Conservation (phyloP, 2,797 vertebrate species). For the Lacerta agilis region DNA sequence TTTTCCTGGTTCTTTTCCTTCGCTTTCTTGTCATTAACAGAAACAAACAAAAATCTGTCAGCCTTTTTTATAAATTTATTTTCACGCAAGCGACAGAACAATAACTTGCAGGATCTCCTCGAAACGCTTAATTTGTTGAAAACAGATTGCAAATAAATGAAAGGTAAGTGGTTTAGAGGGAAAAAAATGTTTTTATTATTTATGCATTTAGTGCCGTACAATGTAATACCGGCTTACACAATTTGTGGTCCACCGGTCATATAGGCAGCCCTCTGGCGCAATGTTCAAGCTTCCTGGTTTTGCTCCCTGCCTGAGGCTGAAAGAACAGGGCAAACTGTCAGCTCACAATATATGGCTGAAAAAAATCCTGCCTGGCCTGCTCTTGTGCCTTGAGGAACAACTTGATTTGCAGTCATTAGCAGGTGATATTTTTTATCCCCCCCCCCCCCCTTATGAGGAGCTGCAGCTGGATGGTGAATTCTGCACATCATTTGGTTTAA, state of each 20-base stretch:
- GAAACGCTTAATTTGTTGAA: background rate
- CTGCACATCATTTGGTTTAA: background rate
- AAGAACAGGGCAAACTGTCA: background rate
- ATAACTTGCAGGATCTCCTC: background rate
- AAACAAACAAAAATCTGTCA: too few relatives aligned
- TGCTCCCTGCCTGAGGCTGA: background rate
- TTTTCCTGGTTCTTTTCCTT: background rate
- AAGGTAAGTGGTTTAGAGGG: conserved; percentile 10
- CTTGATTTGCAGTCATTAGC: background rate
- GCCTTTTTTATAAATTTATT: background rate
- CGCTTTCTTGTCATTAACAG: background rate
- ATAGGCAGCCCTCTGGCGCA: background rate
- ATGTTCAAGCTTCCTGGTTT: background rate
- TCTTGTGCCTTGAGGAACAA: background rate
- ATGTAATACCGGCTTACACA: background rate
- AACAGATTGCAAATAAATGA: conserved; percentile 17
- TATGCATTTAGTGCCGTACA: background rate
- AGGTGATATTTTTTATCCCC: background rate
- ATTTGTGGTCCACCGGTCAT: background rate
- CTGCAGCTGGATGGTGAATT: background rate
- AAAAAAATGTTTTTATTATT: background rate
- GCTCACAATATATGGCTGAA: background rate
- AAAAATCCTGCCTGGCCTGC: background rate
- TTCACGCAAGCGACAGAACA: background rate
- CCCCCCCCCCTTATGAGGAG: background rate